Evolutionary conservation across 2,797 vertebrate genomes (phyloP).

Genomic region (Onychomys arenicola): DNA sequence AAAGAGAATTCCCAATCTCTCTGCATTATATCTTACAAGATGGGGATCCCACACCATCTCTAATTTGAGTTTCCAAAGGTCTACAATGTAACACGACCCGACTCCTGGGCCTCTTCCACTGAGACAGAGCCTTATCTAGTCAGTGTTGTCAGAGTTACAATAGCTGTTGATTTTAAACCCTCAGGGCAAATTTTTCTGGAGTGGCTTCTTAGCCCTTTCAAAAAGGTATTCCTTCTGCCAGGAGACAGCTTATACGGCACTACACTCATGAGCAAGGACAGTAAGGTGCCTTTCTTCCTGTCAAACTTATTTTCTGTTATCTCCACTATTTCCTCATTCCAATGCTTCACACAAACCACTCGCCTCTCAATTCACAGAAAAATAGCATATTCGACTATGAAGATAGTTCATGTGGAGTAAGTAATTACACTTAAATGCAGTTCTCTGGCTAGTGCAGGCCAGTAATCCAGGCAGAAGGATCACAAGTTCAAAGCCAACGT

Average conservation of each 20-base stretch:
- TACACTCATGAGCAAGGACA: not conserved
- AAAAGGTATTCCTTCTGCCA: conserved; percentile 6
- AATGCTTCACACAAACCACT: not conserved
- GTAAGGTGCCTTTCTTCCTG: not conserved
- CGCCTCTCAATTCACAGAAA: conserved; percentile 2
- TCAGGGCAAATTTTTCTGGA: conserved; percentile 40
- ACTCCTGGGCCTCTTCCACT: conserved; percentile 23
- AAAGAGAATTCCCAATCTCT: not conserved
- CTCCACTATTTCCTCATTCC: conserved; percentile 42
- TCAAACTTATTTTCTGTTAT: conserved; percentile 30
- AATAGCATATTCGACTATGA: not conserved
- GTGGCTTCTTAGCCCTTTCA: not conserved
- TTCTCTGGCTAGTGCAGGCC: not conserved
- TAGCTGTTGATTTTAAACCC: conserved; percentile 23
- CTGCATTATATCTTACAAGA: conserved; percentile 6
- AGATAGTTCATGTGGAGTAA: not conserved
- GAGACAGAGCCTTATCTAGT: conserved; percentile 14
- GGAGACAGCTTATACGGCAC: not conserved
- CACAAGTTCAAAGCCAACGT: not conserved
- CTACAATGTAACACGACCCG: conserved; percentile 25
- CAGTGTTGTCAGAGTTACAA: not conserved
- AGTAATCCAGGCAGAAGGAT: not conserved
- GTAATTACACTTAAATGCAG: not conserved
- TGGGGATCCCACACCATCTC: not conserved
- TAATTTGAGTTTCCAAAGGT: conserved; percentile 1